A percentile compares a stretch with the other conserved stretches of the same genome.
Evolutionary conservation across 2,113 vertebrate species (phyloP).

Genomic region (Furnarius figulus): DNA sequence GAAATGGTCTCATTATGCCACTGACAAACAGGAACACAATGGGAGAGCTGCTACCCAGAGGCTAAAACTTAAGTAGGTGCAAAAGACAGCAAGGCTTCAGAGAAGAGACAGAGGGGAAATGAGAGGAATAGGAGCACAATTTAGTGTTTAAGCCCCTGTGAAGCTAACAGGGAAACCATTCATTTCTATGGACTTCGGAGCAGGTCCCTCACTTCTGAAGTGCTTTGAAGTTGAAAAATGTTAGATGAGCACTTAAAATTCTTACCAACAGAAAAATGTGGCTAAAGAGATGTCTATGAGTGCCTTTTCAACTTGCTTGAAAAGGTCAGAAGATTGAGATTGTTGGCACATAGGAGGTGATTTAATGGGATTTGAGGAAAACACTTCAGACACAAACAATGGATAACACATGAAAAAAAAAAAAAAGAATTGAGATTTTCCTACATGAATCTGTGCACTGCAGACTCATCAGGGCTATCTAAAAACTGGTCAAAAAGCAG

Average conservation of each 20-base stretch:
- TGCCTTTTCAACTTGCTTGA: background rate
- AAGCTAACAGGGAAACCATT: background rate
- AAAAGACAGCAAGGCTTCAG: background rate
- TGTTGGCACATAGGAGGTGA: background rate
- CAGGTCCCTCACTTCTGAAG: background rate
- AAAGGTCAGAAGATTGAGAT: conserved; percentile 43
- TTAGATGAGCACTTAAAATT: conserved; percentile 22
- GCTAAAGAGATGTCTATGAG: background rate
- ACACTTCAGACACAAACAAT: background rate
- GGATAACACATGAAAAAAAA: background rate
- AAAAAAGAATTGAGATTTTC: background rate
- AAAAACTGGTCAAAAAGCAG: background rate
- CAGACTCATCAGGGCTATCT: background rate
- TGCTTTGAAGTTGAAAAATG: conserved; percentile 28
- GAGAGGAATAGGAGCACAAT: background rate
- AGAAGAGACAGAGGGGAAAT: background rate
- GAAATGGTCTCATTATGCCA: background rate
- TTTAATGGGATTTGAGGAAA: conserved; percentile 31
- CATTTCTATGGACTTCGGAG: background rate
- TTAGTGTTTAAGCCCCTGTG: background rate
- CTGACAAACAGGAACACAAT: background rate
- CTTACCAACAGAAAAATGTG: conserved; percentile 2
- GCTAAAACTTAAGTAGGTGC: background rate
- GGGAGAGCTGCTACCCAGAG: background rate
- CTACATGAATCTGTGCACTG: background rate